phyloP scores from a whole-genome alignment of 2,113 vertebrate genomes.

The Rhombomys opimus region DNA sequence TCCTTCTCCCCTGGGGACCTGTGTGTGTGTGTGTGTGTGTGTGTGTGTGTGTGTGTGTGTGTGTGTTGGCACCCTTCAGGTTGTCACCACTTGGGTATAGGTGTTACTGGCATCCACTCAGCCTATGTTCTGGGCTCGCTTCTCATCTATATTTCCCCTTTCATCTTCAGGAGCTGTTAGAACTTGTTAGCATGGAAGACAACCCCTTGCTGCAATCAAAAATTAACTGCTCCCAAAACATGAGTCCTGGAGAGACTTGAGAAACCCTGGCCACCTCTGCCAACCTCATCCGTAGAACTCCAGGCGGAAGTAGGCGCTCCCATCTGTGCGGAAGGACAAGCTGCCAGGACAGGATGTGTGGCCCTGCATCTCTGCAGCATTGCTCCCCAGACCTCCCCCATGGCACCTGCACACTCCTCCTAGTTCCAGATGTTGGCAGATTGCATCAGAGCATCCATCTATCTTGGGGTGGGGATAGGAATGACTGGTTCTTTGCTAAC shows the following conservation, averaged over 20 bases:
- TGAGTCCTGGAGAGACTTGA: neutral
- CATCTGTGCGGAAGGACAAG: neutral
- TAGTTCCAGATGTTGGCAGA: slow-evolving; percentile 48
- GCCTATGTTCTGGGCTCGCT: neutral
- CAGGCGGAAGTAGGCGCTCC: neutral
- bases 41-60: neutral
- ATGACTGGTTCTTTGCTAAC: slow-evolving; percentile 13
- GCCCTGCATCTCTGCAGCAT: neutral
- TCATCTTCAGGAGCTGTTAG: neutral
- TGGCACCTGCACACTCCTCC: neutral
- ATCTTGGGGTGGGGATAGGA: slow-evolving; percentile 14
- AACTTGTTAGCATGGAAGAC: neutral
- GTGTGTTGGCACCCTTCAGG: neutral
- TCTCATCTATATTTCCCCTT: neutral
- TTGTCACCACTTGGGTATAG: neutral
- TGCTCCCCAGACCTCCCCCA: neutral
- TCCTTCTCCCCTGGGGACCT: no score
- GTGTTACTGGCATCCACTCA: neutral
- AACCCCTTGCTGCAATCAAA: neutral
- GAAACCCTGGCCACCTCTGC: neutral
- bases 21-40: neutral
- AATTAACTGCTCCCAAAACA: neutral
- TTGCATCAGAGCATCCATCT: neutral
- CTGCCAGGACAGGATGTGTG: no score
- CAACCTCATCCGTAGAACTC: neutral